These are phyloP conservation scores for Nymphalis c-album DNA, from an alignment of 2,888 invertebrate species.

Conservation along the genomic window DNA sequence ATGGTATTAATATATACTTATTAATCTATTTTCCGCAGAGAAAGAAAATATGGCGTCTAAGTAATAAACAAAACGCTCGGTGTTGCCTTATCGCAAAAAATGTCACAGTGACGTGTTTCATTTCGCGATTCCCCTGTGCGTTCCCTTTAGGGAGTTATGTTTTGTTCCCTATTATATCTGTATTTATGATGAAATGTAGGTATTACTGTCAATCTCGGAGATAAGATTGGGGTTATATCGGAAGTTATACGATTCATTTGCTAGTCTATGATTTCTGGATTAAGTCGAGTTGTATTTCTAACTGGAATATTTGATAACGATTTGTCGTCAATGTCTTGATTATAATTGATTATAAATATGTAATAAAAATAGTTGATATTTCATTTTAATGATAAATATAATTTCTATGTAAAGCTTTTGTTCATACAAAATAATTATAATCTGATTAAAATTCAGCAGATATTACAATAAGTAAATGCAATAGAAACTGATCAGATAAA, in stretches of 20 bases:
- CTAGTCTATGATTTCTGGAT: background rate
- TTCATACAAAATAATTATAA: too few relatives aligned
- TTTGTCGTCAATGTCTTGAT: too few relatives aligned
- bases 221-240: constrained; percentile 23
- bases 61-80: constrained; percentile 58
- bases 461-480: background rate
- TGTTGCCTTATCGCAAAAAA: constrained; percentile 67
- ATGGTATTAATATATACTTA: background rate
- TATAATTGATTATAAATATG: too few relatives aligned
- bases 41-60: constrained; percentile 57
- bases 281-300: too few relatives aligned
- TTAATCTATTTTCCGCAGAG: constrained; percentile 25
- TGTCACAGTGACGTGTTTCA: constrained; percentile 63
- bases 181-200: constrained; percentile 16
- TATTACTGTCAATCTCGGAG: constrained; percentile 19
- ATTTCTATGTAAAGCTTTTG: too few relatives aligned
- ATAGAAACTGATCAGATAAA: background rate
- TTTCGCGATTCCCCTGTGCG: constrained; percentile 57
- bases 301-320: too few relatives aligned
- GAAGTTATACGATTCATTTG: constrained; percentile 16
- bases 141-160: constrained; percentile 51
- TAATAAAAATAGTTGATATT: too few relatives aligned
- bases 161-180: constrained; percentile 35
- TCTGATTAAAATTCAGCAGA: too few relatives aligned
- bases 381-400: too few relatives aligned